Evolutionary conservation across 2,113 vertebrate genomes (phyloP), one percentile per base, ranked within the genome.

Genomic region (Odontophorus gujanensis): DNA sequence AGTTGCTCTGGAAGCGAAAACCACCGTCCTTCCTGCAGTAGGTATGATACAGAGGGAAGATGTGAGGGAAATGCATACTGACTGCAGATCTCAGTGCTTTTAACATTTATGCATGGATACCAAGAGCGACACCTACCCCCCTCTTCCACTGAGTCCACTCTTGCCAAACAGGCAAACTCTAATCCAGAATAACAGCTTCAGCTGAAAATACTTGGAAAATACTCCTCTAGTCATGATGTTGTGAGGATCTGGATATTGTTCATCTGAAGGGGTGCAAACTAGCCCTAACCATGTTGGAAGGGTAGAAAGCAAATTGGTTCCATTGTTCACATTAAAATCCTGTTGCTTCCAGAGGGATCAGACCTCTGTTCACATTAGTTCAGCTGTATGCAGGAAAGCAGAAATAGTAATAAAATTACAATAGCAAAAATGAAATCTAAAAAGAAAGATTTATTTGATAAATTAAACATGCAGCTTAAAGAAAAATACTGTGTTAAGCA

Each of bases 1-100:
- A 93, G 98, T 96, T 34, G 97, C 98, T 18, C 95, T 99, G 88
- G 98, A 99, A 97, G 97, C 98, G 38, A 98, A 98, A 95, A 98
- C 97, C 66, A 98, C 95, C 1, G 98, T 99, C 38, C 87, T 98
- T n/a, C 98, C 98, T 40, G 96, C 97, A 96, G 96, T 97, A 87
- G 97, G 98, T 98, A 97, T 77, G 93, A n/a, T 13, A 61, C 8
- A 57, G 68, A 87, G 87, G 12, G 3, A 69, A 58, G 21, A 22
- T 58, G 11, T 40, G n/a, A 69, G 3, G 8, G 40, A 66, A 65
- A 15, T 65, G 7, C 20, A 42, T 79, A 43, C 4, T 79, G 34
- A 16, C 16, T 65, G 58, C 9, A 57, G 68, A 59, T 65, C 11
- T 34, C 25, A 75, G 26, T 69, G 20, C 7, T 91, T 79, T 89